phyloP scores from a whole-genome alignment of 2,888 invertebrate species.

The Aelia acuminata region DNA sequence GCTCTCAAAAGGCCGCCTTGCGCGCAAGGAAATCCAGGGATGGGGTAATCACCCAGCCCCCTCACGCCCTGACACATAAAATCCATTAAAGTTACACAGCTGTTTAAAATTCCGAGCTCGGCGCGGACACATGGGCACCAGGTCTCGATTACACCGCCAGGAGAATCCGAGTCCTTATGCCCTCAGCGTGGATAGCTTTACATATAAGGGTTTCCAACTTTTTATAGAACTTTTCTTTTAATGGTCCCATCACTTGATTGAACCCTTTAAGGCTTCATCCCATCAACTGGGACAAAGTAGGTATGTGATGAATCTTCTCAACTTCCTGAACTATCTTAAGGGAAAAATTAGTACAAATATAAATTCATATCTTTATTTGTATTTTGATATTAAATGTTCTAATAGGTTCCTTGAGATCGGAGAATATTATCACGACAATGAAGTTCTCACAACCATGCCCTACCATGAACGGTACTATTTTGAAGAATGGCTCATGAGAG shows the following conservation, averaged over 20 bases:
- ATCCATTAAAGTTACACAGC: slow-evolving; percentile 50
- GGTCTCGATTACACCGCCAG: slow-evolving; percentile 38
- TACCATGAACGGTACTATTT: too few relatives aligned
- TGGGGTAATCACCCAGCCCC: slow-evolving; percentile 38
- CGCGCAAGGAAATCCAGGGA: slow-evolving; percentile 39
- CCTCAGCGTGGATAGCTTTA: slow-evolving; percentile 2
- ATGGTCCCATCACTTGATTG: neutral
- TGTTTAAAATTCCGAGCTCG: slow-evolving; percentile 49
- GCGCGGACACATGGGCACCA: slow-evolving; percentile 36
- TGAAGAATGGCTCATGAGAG: too few relatives aligned
- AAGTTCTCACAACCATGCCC: too few relatives aligned
- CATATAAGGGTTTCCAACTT: slow-evolving; percentile 15
- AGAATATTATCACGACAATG: too few relatives aligned
- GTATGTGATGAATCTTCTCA: neutral
- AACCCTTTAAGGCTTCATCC: neutral
- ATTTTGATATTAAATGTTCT: too few relatives aligned
- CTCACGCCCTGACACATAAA: slow-evolving; percentile 41
- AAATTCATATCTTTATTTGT: too few relatives aligned
- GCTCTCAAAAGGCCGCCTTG: slow-evolving; percentile 8
- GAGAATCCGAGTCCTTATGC: slow-evolving; percentile 17
- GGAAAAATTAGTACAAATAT: too few relatives aligned
- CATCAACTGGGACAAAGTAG: neutral
- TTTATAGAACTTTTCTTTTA: slow-evolving; percentile 31
- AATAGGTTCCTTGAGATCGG: too few relatives aligned
- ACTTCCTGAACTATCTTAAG: neutral